Evolutionary conservation across 2,888 invertebrate genomes (phyloP).

Genomic region (Monochamus alternatus): DNA sequence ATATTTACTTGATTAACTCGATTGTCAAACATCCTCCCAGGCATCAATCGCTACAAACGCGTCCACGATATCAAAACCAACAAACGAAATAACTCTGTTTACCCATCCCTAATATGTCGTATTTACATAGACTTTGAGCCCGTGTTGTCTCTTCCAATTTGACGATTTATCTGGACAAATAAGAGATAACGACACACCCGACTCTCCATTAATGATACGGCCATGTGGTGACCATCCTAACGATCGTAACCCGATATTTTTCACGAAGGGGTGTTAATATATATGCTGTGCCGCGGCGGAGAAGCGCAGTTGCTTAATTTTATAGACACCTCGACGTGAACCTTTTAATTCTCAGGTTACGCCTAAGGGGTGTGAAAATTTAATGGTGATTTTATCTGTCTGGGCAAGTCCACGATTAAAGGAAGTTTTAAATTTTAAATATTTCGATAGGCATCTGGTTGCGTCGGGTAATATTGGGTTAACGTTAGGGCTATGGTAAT

Average conservation of each 20-base stretch:
- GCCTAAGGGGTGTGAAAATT: background rate
- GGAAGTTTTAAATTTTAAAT: conserved; percentile 10
- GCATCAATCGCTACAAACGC: background rate
- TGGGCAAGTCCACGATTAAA: background rate
- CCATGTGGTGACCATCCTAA: background rate
- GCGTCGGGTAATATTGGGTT: background rate
- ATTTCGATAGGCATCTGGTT: background rate
- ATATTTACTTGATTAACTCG: conserved; percentile 10
- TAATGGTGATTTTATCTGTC: conserved; percentile 2
- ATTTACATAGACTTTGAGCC: conserved; percentile 2
- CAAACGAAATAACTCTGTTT: conserved; percentile 11
- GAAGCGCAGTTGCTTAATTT: conserved; percentile 5
- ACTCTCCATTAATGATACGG: background rate
- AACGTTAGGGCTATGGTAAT: background rate
- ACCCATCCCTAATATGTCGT: background rate
- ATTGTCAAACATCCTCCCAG: background rate
- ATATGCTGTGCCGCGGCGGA: background rate
- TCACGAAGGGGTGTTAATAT: conserved; percentile 13
- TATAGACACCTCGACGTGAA: background rate
- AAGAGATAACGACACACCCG: conserved; percentile 8
- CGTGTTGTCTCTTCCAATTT: conserved; percentile 5
- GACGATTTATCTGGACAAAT: background rate
- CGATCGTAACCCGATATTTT: background rate
- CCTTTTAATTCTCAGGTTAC: background rate
- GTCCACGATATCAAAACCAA: conserved; percentile 5